These are phyloP conservation scores for Xenopus borealis DNA, from an alignment of 2,113 vertebrate genomes.

Conservation along the genomic window DNA sequence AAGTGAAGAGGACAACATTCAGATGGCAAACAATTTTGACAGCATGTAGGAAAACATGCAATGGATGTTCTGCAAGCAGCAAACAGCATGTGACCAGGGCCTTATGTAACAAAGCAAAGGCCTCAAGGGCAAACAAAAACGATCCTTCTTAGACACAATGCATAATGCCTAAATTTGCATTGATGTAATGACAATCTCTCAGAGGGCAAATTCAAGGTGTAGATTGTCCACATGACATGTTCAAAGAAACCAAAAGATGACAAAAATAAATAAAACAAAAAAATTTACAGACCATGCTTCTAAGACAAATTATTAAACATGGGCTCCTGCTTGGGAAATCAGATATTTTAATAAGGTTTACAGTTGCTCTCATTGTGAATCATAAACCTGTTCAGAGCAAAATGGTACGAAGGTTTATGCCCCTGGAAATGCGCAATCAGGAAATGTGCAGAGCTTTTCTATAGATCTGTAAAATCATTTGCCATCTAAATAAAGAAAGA, in stretches of 20 bases:
- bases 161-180: conserved; percentile 25
- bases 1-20: conserved; percentile 66
- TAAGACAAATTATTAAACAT: conserved; percentile 11
- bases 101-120: not conserved
- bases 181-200: conserved; percentile 20
- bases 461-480: conserved; percentile 76
- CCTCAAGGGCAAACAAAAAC: not conserved
- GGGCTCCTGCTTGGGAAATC: not conserved
- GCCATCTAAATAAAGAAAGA: conserved; percentile 86
- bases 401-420: conserved; percentile 14
- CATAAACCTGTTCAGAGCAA: conserved; percentile 2
- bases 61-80: conserved; percentile 32
- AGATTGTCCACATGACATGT: conserved; percentile 5
- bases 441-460: conserved; percentile 16
- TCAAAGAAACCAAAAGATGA: conserved; percentile 17
- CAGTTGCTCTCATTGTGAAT: conserved; percentile 21
- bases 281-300: conserved; percentile 17
- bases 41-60: conserved; percentile 57
- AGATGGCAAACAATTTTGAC: conserved; percentile 97
- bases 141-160: conserved; percentile 20
- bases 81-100: conserved; percentile 28
- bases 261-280: not conserved
- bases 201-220: conserved; percentile 5
- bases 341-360: conserved; percentile 9
- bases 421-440: conserved; percentile 11